Base-by-base conservation (phyloP, 2,797 vertebrate genomes). In the Orientallactaga sibirica region DNA sequence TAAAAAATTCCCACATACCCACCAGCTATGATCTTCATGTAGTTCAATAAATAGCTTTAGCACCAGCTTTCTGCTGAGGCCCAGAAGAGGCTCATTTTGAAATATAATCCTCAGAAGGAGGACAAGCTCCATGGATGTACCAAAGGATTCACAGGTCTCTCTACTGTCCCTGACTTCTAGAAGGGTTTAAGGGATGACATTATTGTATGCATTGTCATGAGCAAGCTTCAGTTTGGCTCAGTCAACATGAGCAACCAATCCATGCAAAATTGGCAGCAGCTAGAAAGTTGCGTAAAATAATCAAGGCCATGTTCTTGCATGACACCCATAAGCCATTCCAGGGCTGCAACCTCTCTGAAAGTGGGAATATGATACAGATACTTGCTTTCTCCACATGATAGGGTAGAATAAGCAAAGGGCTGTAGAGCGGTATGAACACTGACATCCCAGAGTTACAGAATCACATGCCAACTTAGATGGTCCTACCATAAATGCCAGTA, bases 251-350 rank as follows among this genome's bases (percentile, higher is more conserved):
- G 99, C 97, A 99, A 99, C 97, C 96, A 97, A 58, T 99, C 99
- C 0, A 77, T 98, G 0, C 98, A 98, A 97, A 99, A 99, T 97
- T 99, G 99, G 99, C 99, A 99, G 95, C 99, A 99, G 98, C 98
- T 99, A 58, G 99, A 99, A 96, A 99, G 96, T 98, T 99, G 97
- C 99, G 99, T 27, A 99, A 99, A 98, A 99, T 99, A 98, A 99
- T 98, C 97, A 99, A 98, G 97, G 98, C 98, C 93, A 99, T 98
- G 98, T 98, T 98, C 99, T 0, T 99, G 99, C 88, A 98, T 99
- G 97, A 99, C 99, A 97, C 98, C 99, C 0, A 98, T 99, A 2
- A 99, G 99, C 85, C 98, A 93, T 99, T 99, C 1, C 99, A 99
- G 95, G 99, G 99, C 97, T 99, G 99, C 0, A 99, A 99, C 97